phyloP scores from a whole-genome alignment of 2,888 invertebrate genomes.

The Halictus quadricinctus region DNA sequence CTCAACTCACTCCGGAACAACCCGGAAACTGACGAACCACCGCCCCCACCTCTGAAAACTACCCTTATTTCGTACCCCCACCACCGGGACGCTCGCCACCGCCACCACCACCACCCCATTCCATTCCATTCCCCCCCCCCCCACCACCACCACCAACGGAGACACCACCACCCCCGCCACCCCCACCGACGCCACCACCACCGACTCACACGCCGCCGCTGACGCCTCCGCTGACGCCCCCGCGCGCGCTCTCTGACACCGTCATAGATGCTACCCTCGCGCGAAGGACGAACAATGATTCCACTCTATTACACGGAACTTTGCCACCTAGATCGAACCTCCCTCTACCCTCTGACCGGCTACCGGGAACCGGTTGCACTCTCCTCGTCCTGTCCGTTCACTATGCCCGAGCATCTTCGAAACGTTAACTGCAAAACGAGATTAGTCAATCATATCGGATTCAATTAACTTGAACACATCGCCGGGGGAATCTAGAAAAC shows the following conservation, averaged over 20 bases:
- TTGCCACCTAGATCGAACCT: conserved; percentile 25
- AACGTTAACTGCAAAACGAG: too few species aligned
- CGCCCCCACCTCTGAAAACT: conserved; percentile 71
- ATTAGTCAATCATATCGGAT: too few species aligned
- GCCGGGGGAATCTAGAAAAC: background rate
- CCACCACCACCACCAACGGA: conserved; percentile 47
- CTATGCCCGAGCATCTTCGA: background rate
- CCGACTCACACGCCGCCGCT: conserved; percentile 16
- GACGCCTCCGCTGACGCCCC: conserved; percentile 37
- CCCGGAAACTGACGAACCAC: conserved; percentile 81
- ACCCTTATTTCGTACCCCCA: conserved; percentile 77
- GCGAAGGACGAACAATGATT: conserved; percentile 51
- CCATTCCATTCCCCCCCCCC: background rate
- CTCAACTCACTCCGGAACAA: conserved; percentile 79
- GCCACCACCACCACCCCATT: conserved; percentile 40
- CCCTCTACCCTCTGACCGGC: conserved; percentile 14
- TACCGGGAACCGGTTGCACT: conserved; percentile 10
- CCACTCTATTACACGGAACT: conserved; percentile 40
- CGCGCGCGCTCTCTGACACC: conserved; percentile 11
- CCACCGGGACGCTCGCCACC: conserved; percentile 56
- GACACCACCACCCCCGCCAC: conserved; percentile 20
- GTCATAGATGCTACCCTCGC: conserved; percentile 29
- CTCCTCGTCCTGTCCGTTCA: too few species aligned
- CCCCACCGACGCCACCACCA: conserved; percentile 34
- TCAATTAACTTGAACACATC: background rate